Conservation (phyloP, 2,888 invertebrate genomes). For the Apoda limacodes region DNA sequence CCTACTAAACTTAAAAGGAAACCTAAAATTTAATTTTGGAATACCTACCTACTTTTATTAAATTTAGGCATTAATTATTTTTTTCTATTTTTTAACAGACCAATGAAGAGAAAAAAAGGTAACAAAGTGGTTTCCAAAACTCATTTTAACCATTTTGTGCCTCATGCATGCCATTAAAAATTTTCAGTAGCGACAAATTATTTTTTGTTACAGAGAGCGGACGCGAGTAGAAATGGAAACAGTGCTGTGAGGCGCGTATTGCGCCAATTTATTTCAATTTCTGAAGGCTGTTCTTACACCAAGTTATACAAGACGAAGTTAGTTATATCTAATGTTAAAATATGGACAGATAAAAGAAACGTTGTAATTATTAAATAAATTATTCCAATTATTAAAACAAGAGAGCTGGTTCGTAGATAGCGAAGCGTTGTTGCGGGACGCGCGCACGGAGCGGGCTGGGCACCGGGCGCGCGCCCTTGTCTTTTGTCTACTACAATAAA, state of each 20-base stretch:
- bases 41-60: no score
- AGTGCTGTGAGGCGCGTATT: slow-evolving; percentile 81
- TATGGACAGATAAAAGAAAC: slow-evolving; percentile 64
- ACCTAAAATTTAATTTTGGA: no score
- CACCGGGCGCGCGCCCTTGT: slow-evolving; percentile 58
- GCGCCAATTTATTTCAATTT: slow-evolving; percentile 67
- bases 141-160: no score
- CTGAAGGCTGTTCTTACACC: slow-evolving; percentile 71
- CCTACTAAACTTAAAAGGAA: no score
- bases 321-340: slow-evolving; percentile 69
- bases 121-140: no score
- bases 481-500: slow-evolving; percentile 70
- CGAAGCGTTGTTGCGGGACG: slow-evolving; percentile 64
- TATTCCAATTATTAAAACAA: slow-evolving; percentile 70
- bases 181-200: slow-evolving; percentile 1
- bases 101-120: no score
- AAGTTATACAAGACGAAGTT: slow-evolving; percentile 70
- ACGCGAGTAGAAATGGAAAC: slow-evolving; percentile 92
- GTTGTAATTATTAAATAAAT: slow-evolving; percentile 72
- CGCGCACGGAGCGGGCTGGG: slow-evolving; percentile 65
- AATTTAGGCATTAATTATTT: no score
- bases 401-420: slow-evolving; percentile 67
- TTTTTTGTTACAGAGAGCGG: slow-evolving; percentile 52
- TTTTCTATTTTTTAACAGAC: no score
- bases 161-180: no score